These are phyloP conservation scores for Drosophila obscura DNA, from an alignment of 1,140 invertebrate species.

Conservation along the genomic window DNA sequence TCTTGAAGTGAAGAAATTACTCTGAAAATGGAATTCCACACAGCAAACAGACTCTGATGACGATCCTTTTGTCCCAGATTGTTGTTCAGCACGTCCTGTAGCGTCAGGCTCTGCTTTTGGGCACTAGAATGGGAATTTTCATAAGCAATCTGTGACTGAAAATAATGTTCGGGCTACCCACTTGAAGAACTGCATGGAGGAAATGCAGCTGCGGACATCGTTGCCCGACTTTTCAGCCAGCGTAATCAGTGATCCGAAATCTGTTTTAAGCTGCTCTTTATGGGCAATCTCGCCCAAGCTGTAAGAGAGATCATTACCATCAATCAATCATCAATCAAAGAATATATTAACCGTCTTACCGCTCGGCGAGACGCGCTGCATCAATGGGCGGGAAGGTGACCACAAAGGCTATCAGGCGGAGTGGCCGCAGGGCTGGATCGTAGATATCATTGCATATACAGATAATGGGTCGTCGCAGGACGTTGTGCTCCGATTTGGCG, in stretches of 20 bases:
- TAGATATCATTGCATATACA: constrained; percentile 99
- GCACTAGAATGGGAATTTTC: constrained; percentile 31
- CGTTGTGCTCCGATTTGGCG: constrained; percentile 84
- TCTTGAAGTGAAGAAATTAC: constrained; percentile 69
- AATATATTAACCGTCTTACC: constrained; percentile 69
- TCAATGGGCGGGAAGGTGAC: constrained; percentile 89
- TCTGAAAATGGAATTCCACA: constrained; percentile 93
- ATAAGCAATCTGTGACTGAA: background rate
- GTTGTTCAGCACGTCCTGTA: constrained; percentile 88
- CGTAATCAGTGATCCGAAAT: constrained; percentile 88
- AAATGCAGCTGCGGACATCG: constrained; percentile 95
- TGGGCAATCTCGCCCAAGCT: constrained; percentile 88
- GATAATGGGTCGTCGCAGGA: constrained; percentile 93
- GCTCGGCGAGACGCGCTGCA: constrained; percentile 86
- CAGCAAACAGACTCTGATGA: constrained; percentile 92
- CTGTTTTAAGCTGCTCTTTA: constrained; percentile 89
- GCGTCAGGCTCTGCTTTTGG: constrained; percentile 84
- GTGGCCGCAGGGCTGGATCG: constrained; percentile 91
- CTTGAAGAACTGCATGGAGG: constrained; percentile 92
- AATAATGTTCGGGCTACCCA: constrained; percentile 18
- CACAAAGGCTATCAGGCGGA: constrained; percentile 90
- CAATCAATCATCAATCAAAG: background rate
- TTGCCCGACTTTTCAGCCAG: constrained; percentile 92
- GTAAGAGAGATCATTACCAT: background rate
- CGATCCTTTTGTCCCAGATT: constrained; percentile 94